These are phyloP conservation scores for Petrolisthes cinctipes DNA, from an alignment of 2,888 invertebrate species.

Conservation along the genomic window DNA sequence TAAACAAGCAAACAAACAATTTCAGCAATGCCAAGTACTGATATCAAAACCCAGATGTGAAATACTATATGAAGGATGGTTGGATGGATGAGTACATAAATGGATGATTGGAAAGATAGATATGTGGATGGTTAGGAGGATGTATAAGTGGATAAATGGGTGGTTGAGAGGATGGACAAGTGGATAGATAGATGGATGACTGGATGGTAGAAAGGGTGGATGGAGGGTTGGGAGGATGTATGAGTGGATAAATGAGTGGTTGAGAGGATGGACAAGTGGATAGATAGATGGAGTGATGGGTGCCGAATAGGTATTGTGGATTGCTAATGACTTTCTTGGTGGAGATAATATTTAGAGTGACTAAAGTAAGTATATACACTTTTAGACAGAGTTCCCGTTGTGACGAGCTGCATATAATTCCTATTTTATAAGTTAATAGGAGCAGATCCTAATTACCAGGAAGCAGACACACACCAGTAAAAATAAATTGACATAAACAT, in stretches of 20 bases:
- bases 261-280: neutral
- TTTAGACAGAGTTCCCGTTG: too few relatives aligned
- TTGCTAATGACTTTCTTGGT: too few relatives aligned
- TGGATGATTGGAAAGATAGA: neutral
- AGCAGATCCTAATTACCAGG: too few relatives aligned
- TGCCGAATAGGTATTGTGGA: too few relatives aligned
- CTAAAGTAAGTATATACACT: too few relatives aligned
- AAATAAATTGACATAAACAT: too few relatives aligned
- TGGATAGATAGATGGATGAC: neutral
- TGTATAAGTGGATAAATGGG: neutral
- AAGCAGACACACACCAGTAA: too few relatives aligned
- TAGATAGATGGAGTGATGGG: neutral
- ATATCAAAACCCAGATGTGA: neutral
- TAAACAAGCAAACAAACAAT: neutral
- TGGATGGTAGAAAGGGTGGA: neutral
- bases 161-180: neutral
- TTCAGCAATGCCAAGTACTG: neutral
- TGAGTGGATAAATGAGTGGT: neutral
- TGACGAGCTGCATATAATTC: too few relatives aligned
- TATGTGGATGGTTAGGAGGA: neutral
- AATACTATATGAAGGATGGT: neutral
- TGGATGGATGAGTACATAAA: neutral
- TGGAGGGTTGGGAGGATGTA: neutral
- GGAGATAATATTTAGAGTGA: too few relatives aligned
- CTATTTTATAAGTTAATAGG: too few relatives aligned